phyloP scores from a whole-genome alignment of 2,797 vertebrate genomes.

The Apogon hyalosoma region DNA sequence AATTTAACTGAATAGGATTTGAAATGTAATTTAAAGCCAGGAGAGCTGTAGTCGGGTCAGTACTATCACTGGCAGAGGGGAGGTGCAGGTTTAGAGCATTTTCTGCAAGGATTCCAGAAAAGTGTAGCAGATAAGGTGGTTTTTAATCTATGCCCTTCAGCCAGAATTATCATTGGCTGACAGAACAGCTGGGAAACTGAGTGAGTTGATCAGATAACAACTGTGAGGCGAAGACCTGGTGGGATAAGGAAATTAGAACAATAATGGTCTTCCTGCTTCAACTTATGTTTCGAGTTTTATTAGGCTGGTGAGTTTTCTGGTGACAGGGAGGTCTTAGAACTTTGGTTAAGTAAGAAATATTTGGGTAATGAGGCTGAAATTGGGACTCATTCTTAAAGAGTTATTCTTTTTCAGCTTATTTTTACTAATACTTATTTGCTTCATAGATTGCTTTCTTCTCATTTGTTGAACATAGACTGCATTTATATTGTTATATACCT shows the following conservation, averaged over 20 bases:
- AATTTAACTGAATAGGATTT: background rate
- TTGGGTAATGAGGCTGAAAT: too few relatives aligned
- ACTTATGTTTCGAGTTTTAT: background rate
- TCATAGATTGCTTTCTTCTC: too few relatives aligned
- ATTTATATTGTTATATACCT: too few relatives aligned
- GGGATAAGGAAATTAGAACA: background rate
- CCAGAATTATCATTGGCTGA: background rate
- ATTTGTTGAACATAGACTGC: too few relatives aligned
- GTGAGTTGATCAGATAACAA: conserved; percentile 3
- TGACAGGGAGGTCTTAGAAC: background rate
- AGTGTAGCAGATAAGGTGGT: background rate
- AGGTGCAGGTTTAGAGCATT: background rate
- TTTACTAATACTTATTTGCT: too few relatives aligned
- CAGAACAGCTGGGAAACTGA: conserved; percentile 1
- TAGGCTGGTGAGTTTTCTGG: background rate
- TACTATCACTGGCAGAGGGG: background rate
- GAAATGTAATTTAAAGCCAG: too few relatives aligned
- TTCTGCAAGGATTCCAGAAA: background rate
- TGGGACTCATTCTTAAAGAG: too few relatives aligned
- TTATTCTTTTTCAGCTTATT: too few relatives aligned
- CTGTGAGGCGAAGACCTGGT: background rate
- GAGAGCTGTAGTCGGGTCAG: too few relatives aligned
- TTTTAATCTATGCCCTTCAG: conserved; percentile 9
- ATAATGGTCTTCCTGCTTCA: conserved; percentile 3
- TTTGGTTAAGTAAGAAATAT: background rate